These are phyloP conservation scores for Heliconius congener DNA, from an alignment of 1,140 invertebrate species.

Conservation along the genomic window DNA sequence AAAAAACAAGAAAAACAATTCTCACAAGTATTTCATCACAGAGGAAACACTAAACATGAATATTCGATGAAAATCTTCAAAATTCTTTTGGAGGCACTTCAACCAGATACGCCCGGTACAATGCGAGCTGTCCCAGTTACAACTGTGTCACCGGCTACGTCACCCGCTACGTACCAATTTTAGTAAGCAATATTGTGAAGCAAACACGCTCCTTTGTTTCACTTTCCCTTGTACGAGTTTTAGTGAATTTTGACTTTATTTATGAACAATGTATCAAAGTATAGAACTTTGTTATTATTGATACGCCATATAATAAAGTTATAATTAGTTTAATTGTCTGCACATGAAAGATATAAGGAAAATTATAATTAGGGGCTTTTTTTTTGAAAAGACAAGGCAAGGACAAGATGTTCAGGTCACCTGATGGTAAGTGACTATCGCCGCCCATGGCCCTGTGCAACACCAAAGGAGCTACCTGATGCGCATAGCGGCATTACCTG, in stretches of 20 bases:
- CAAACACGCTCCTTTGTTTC: neutral
- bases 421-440: too few relatives aligned
- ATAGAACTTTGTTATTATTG: neutral
- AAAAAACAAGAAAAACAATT: neutral
- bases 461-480: too few relatives aligned
- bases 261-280: neutral
- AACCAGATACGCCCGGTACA: neutral
- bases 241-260: neutral
- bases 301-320: too few relatives aligned
- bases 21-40: neutral
- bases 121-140: neutral
- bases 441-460: too few relatives aligned
- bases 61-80: slow-evolving; percentile 2
- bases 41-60: neutral
- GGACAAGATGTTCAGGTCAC: too few relatives aligned
- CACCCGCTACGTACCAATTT: neutral
- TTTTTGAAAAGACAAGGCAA: too few relatives aligned
- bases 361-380: too few relatives aligned
- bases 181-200: neutral
- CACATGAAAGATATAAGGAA: too few relatives aligned
- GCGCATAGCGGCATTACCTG: too few relatives aligned
- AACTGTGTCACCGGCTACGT: neutral
- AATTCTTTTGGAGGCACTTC: neutral
- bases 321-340: too few relatives aligned
- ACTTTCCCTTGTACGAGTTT: neutral